Evolutionary conservation across 2,888 invertebrate genomes (phyloP).

Genomic region (Coremacera marginata): DNA sequence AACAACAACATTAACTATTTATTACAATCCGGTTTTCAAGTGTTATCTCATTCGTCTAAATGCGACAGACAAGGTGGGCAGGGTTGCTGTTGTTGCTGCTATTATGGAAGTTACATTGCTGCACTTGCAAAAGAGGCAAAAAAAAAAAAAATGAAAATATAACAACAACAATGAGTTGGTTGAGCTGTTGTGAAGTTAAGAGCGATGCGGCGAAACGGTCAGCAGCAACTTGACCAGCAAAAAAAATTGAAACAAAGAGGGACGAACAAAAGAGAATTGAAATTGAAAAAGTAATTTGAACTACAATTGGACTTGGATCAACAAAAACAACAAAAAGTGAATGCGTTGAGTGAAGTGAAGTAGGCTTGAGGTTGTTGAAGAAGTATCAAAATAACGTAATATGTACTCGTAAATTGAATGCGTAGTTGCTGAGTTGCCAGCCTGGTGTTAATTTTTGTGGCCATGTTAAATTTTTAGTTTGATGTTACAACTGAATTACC

Average conservation of each 20-base stretch:
- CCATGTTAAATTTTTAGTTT: too few species aligned
- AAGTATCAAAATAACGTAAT: too few species aligned
- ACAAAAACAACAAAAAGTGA: not conserved
- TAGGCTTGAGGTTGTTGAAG: not conserved
- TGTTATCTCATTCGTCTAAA: conserved; percentile 22
- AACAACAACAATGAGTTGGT: not conserved
- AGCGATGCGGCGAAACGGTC: not conserved
- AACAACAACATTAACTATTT: not conserved
- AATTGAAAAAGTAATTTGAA: conserved; percentile 29
- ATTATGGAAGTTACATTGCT: not conserved
- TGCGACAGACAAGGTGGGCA: not conserved
- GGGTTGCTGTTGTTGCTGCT: not conserved
- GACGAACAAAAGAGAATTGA: not conserved
- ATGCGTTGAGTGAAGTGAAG: not conserved
- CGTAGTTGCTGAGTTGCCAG: too few species aligned
- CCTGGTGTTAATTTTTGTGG: too few species aligned
- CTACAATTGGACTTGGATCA: conserved; percentile 27
- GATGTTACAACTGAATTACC: too few species aligned
- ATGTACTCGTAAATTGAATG: too few species aligned
- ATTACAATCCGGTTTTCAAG: conserved; percentile 24
- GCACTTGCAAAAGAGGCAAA: not conserved
- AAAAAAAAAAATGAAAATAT: not conserved
- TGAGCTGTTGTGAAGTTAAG: not conserved
- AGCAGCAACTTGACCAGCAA: conserved; percentile 15
- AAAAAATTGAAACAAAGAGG: too few species aligned